A percentile compares a stretch with the other conserved stretches of the same genome.
Conservation (phyloP, 2,113 vertebrate genomes). For the Apteryx mantelli region DNA sequence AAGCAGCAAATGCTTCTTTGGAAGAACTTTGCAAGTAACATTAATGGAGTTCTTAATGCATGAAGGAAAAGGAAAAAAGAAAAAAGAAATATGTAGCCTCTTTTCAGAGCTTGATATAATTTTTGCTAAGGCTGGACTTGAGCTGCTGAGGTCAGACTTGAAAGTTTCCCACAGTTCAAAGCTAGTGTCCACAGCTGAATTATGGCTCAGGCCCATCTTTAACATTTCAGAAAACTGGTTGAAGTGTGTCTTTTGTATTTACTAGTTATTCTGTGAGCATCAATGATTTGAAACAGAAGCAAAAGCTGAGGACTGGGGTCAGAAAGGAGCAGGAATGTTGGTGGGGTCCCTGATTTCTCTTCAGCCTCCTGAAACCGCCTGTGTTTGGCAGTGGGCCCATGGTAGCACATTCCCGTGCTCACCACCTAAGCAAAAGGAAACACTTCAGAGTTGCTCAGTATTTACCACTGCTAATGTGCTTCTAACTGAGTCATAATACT, state of each 20-base stretch:
- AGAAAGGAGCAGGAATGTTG: accelerated
- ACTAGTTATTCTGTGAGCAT: neutral
- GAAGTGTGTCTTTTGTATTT: neutral
- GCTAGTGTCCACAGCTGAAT: neutral
- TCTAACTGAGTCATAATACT: accelerated
- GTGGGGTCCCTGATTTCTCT: neutral
- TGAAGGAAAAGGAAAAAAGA: neutral
- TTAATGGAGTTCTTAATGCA: neutral
- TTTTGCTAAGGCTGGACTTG: neutral
- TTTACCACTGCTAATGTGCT: neutral
- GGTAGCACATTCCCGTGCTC: neutral
- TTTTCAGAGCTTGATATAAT: neutral
- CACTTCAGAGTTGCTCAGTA: neutral
- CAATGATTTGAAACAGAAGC: neutral
- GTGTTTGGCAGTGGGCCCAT: neutral
- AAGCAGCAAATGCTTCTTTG: neutral
- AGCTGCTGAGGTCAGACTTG: neutral
- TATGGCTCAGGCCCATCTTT: neutral
- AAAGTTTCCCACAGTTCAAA: neutral
- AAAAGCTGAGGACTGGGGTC: neutral
- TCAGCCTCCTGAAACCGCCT: neutral
- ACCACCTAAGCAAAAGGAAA: accelerated
- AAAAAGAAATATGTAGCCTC: neutral
- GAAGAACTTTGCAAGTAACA: neutral
- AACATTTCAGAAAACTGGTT: neutral